Evolutionary conservation across 1,140 invertebrate species (phyloP), one percentile per base, ranked within the genome.

Genomic region (Sinella curviseta): DNA sequence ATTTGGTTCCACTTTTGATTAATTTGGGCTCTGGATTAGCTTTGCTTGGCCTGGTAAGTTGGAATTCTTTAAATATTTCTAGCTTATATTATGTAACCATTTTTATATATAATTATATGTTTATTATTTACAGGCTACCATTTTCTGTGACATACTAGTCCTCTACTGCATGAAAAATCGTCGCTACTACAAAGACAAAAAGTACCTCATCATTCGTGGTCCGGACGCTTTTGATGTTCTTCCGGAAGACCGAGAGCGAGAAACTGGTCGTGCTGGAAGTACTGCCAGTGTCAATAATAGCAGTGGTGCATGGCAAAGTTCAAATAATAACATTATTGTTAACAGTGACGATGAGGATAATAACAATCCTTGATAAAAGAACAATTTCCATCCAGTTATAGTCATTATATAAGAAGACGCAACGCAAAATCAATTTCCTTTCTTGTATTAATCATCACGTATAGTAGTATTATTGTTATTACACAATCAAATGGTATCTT

Each of bases 1-100:
- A 85, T 80, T 73, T 89, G 33, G 84, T 89, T 36, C 89, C 89
- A 31, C 82, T 90, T 0, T 73, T 89, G 8, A 77, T 88, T 0
- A 90, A 90, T 81, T 83, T 90, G 81, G 89, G 89, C 74, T 88
- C 88, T 84, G 89, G 89, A 73, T 80, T 90, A 30, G 89, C 88
- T 28, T 84, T 90, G 3, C 82, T 90, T 60, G 86, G 87, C 77
- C 79, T 90, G 28, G 89, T 89, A 86, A 87, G 86, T 86, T 48
- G 36, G 14, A 48, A 14, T 65, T 31, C n/a, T 24, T 24, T 74
- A 36, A 33, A 33, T 54, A 67, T 48, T 81, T 76, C 78, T 20
- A 35, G 60, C 81, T 70, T n/a, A n/a, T n/a, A n/a, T n/a, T n/a
- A n/a, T n/a, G 14, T 28, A 33, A 67, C 70, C 34, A 67, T 35